phyloP scores from a whole-genome alignment of 64 coral and sea anemone genomes.

The Actinia tenebrosa region DNA sequence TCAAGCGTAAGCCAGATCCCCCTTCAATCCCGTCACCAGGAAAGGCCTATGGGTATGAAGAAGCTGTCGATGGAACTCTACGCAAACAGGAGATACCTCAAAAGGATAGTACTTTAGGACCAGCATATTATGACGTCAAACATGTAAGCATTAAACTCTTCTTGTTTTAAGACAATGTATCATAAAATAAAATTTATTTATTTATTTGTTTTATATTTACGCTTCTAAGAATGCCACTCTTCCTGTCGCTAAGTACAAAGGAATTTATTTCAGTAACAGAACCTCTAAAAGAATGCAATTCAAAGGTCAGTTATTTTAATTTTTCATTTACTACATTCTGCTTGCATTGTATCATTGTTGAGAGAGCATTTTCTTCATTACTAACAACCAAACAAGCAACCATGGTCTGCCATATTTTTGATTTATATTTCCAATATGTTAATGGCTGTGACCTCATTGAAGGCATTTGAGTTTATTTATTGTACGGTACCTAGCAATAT shows the following conservation, averaged over 20 bases:
- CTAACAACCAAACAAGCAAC: too few relatives aligned
- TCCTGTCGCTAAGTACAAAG: slow-evolving; percentile 70
- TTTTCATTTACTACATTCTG: neutral
- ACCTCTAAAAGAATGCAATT: slow-evolving; percentile 91
- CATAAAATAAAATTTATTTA: too few relatives aligned
- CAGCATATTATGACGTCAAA: slow-evolving; percentile 86
- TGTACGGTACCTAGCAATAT: neutral
- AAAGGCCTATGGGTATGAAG: slow-evolving; percentile 94
- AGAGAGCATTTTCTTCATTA: too few relatives aligned
- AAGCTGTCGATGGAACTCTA: slow-evolving; percentile 78
- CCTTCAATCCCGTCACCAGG: slow-evolving; percentile 98
- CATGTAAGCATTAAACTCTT: slow-evolving; percentile 51
- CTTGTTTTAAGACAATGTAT: too few relatives aligned
- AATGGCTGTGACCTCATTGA: too few relatives aligned
- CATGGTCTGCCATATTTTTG: neutral
- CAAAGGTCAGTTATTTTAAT: slow-evolving; percentile 42
- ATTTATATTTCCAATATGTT: neutral
- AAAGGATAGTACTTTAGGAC: slow-evolving; percentile 65
- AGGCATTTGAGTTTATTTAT: too few relatives aligned
- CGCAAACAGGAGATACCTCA: slow-evolving; percentile 77
- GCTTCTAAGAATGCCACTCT: slow-evolving; percentile 50
- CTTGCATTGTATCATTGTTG: neutral
- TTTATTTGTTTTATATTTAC: neutral
- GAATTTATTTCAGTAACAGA: slow-evolving; percentile 84
- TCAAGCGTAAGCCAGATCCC: slow-evolving; percentile 79